Conservation (phyloP, 35 echinoderm and acorn worm genomes). For the Apostichopus japonicus region DNA sequence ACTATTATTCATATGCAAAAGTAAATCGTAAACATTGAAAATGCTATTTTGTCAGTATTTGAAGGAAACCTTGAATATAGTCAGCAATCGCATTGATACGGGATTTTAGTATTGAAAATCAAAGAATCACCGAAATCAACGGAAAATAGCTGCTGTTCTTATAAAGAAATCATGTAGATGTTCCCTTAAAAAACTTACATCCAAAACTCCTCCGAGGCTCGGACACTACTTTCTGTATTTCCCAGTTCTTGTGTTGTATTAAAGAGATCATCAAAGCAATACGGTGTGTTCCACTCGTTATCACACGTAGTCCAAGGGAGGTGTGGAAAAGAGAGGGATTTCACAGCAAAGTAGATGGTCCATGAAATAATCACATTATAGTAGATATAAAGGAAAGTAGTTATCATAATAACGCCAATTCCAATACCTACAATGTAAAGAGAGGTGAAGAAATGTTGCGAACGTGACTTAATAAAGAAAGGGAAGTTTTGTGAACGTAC, state of each 20-base stretch:
- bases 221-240: background rate
- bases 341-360: slow-evolving; percentile 70
- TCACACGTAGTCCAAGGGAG: slow-evolving; percentile 59
- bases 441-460: no score
- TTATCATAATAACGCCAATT: slow-evolving; percentile 75
- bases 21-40: no score
- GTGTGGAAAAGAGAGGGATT: slow-evolving; percentile 20
- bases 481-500: no score
- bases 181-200: background rate
- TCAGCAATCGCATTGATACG: no score
- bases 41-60: no score
- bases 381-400: slow-evolving; percentile 69
- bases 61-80: no score
- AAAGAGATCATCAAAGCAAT: slow-evolving; percentile 39
- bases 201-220: slow-evolving; percentile 31
- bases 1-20: no score
- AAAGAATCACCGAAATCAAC: no score
- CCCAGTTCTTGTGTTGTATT: slow-evolving; percentile 13
- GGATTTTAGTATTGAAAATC: no score
- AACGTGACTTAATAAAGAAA: no score
- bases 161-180: background rate
- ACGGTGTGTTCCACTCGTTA: slow-evolving; percentile 54
- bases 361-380: slow-evolving; percentile 93
- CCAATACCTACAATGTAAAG: slow-evolving; percentile 67
- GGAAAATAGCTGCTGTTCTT: no score